Evolutionary conservation across 2,888 invertebrate genomes (phyloP).

Genomic region (Volucella zonaria): DNA sequence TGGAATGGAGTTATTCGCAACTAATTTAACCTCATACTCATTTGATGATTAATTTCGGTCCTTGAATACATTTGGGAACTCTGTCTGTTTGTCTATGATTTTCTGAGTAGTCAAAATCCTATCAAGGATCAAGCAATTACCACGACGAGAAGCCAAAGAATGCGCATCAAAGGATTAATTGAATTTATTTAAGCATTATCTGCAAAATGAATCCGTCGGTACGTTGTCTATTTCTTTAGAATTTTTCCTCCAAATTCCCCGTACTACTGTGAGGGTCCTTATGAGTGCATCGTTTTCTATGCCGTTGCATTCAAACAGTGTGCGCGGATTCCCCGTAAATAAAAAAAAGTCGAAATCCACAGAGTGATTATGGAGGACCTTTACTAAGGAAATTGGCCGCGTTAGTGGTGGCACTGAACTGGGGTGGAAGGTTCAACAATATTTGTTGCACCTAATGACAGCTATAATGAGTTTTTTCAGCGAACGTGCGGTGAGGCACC

Average conservation of each 20-base stretch:
- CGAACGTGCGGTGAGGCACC: conserved; percentile 49
- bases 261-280: conserved; percentile 51
- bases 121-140: conserved; percentile 64
- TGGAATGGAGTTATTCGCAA: conserved; percentile 55
- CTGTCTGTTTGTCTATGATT: not conserved
- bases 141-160: conserved; percentile 25
- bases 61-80: conserved; percentile 29
- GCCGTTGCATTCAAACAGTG: conserved; percentile 43
- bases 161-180: conserved; percentile 44
- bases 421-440: not conserved
- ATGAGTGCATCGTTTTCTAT: conserved; percentile 59
- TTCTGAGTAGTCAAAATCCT: conserved; percentile 19
- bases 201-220: conserved; percentile 23
- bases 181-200: conserved; percentile 63
- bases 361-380: conserved; percentile 49
- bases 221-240: not conserved
- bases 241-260: conserved; percentile 43
- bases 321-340: conserved; percentile 13
- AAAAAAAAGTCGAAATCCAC: conserved; percentile 24
- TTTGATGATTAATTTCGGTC: conserved; percentile 60
- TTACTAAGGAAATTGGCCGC: conserved; percentile 60
- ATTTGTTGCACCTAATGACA: conserved; percentile 52
- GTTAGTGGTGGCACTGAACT: not conserved
- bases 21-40: conserved; percentile 58
- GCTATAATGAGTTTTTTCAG: conserved; percentile 38